phyloP scores from a whole-genome alignment of 2,888 invertebrate species.

The Dyspetes luteomarginatus region DNA sequence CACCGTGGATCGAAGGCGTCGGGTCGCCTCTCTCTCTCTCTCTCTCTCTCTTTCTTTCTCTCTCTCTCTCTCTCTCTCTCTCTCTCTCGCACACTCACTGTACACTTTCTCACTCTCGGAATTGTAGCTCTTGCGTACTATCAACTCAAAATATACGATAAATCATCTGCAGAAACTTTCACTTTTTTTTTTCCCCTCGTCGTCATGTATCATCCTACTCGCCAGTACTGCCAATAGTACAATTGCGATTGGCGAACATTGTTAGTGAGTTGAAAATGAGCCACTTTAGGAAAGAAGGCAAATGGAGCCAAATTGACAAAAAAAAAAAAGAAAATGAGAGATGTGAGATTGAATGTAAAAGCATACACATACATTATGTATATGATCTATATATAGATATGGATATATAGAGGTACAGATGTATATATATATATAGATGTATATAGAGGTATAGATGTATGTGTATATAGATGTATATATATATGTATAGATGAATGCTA shows the following conservation, averaged over 20 bases:
- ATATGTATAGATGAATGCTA: neutral
- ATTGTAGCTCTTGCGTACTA: neutral
- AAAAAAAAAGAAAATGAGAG: neutral
- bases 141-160: neutral
- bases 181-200: no score
- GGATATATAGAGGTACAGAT: neutral
- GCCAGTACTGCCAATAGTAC: neutral
- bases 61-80: neutral
- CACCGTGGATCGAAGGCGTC: slow-evolving; percentile 48
- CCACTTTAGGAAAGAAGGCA: neutral
- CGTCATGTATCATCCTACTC: no score
- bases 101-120: neutral
- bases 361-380: neutral
- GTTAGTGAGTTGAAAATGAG: neutral
- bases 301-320: neutral
- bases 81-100: no score
- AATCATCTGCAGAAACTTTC: no score
- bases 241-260: no score
- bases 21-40: slow-evolving; percentile 14
- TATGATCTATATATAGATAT: neutral
- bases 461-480: neutral
- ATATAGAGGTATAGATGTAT: neutral
- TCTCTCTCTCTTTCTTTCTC: neutral
- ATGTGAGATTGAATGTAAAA: neutral
- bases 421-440: neutral